These are phyloP conservation scores for Callosobruchus maculatus DNA, from an alignment of 2,888 invertebrate genomes.

Conservation along the genomic window DNA sequence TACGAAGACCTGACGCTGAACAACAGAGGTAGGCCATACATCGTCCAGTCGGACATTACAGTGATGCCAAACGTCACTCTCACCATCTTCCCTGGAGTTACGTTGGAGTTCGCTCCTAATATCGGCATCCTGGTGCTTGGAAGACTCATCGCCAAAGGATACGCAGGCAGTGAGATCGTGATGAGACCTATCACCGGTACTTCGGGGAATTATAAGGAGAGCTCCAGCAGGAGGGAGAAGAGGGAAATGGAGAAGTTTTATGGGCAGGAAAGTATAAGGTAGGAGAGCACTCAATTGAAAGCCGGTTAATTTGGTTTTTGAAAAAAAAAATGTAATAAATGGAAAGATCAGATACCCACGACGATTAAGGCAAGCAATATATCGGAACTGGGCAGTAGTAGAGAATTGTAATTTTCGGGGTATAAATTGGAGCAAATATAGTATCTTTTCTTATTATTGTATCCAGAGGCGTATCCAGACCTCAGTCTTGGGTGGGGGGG, in stretches of 20 bases:
- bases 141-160: constrained; percentile 79
- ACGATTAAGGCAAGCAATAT: no score
- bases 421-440: no score
- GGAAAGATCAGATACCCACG: no score
- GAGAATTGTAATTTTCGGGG: no score
- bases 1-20: constrained; percentile 64
- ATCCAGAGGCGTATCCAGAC: no score
- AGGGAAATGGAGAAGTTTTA: constrained; percentile 49
- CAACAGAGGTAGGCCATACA: constrained; percentile 61
- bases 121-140: constrained; percentile 95
- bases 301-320: no score
- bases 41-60: constrained; percentile 86
- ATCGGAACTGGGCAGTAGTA: no score
- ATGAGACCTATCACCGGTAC: constrained; percentile 63
- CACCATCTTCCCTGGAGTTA: constrained; percentile 82
- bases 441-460: no score
- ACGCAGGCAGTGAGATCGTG: constrained; percentile 67
- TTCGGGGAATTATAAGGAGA: constrained; percentile 38
- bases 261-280: constrained; percentile 62
- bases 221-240: constrained; percentile 25
- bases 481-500: no score
- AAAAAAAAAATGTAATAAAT: no score
- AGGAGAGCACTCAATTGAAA: no score
- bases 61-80: constrained; percentile 92
- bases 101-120: constrained; percentile 91